A percentile compares a stretch with the other conserved stretches of the same genome.
Evolutionary conservation across 2,113 vertebrate species (phyloP).

Genomic region (Siphamia tubifer): DNA sequence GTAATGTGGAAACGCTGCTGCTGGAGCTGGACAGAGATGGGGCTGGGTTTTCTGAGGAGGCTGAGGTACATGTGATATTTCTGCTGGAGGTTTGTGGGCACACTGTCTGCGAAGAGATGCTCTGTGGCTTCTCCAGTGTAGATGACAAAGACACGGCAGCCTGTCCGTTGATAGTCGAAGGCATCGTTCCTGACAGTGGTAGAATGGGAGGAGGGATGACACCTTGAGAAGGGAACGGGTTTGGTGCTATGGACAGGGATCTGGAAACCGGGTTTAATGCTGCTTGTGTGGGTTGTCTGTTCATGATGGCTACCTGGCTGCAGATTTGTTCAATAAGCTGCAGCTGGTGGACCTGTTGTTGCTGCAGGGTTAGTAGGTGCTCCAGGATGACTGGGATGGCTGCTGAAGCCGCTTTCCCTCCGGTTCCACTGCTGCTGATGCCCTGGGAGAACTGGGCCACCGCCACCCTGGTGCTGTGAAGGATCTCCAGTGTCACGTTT

Average conservation of each 20-base stretch:
- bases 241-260: conserved; percentile 65
- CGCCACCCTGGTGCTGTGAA: conserved; percentile 94
- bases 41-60: conserved; percentile 67
- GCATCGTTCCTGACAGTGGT: conserved; percentile 82
- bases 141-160: conserved; percentile 68
- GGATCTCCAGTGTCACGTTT: conserved; percentile 96
- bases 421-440: conserved; percentile 52
- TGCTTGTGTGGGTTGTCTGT: conserved; percentile 81
- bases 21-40: conserved; percentile 71
- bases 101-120: conserved; percentile 75
- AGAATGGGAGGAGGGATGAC: conserved; percentile 78
- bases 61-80: conserved; percentile 71
- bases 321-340: conserved; percentile 98
- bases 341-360: conserved; percentile 96
- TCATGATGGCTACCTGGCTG: conserved; percentile 94
- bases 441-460: conserved; percentile 96
- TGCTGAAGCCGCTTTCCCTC: conserved; percentile 77
- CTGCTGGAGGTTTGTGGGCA: conserved; percentile 77
- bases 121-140: conserved; percentile 77
- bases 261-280: conserved; percentile 80
- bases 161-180: conserved; percentile 75
- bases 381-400: conserved; percentile 95
- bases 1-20: conserved; percentile 64
- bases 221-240: conserved; percentile 81
- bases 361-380: conserved; percentile 92